Evolutionary conservation across 2,113 vertebrate species (phyloP).

Genomic region (Shinisaurus crocodilurus): DNA sequence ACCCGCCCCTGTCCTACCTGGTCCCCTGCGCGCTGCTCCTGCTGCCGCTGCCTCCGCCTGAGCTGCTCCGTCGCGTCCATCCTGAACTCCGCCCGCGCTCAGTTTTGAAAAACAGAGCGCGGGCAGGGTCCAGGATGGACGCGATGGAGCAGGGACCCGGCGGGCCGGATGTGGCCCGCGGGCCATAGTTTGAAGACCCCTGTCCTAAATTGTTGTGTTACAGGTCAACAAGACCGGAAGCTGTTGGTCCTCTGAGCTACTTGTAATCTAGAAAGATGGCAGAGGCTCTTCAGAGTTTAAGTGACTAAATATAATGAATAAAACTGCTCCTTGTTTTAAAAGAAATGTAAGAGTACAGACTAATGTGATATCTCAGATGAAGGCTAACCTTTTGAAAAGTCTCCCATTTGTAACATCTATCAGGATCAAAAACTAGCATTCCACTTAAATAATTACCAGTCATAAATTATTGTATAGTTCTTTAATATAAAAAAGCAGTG

Average conservation of each 20-base stretch:
- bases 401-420: no score
- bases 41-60: no score
- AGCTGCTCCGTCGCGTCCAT: no score
- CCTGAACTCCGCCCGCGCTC: no score
- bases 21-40: no score
- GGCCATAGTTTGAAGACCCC: no score
- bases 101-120: no score
- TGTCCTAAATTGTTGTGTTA: constrained; percentile 35
- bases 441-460: background rate
- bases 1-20: no score
- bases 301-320: constrained; percentile 15
- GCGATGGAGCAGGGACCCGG: no score
- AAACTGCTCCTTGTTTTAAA: constrained; percentile 15
- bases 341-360: background rate
- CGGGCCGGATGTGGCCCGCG: no score
- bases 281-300: background rate
- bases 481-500: background rate
- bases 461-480: background rate
- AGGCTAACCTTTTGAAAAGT: background rate
- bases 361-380: constrained; percentile 56
- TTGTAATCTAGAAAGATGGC: background rate
- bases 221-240: constrained; percentile 36
- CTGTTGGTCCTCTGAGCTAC: background rate
- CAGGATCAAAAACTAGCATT: background rate
- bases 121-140: no score